These are phyloP conservation scores for Zaprionus lachaisei DNA, from an alignment of 1,140 invertebrate genomes.

Conservation along the genomic window DNA sequence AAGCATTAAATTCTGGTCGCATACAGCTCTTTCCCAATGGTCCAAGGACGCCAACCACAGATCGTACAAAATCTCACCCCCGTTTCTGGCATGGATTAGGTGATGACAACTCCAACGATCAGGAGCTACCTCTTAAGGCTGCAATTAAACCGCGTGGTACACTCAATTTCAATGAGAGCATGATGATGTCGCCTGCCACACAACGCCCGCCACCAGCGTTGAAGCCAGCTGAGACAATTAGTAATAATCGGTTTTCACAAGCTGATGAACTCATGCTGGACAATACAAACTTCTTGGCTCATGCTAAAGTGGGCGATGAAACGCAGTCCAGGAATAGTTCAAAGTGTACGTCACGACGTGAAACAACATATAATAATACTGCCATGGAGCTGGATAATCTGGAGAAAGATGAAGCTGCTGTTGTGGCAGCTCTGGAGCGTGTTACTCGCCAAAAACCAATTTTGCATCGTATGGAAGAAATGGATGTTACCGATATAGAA, in stretches of 20 bases:
- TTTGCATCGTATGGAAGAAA: neutral
- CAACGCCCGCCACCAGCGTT: neutral
- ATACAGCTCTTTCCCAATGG: constrained; percentile 62
- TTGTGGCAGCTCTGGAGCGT: constrained; percentile 22
- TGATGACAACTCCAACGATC: constrained; percentile 11
- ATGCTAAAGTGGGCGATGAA: constrained; percentile 66
- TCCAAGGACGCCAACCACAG: constrained; percentile 58
- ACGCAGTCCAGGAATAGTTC: constrained; percentile 63
- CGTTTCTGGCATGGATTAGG: constrained; percentile 28
- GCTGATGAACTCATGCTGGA: constrained; percentile 68
- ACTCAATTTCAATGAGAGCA: constrained; percentile 61
- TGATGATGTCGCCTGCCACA: constrained; percentile 47
- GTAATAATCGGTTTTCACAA: constrained; percentile 61
- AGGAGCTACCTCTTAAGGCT: neutral
- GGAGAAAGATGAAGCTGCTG: constrained; percentile 31
- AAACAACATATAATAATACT: constrained; percentile 48
- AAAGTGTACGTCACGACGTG: constrained; percentile 54
- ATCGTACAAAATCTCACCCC: constrained; percentile 29
- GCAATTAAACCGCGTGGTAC: constrained; percentile 41
- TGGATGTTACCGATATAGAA: constrained; percentile 3
- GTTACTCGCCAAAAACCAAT: constrained; percentile 5
- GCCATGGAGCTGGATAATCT: constrained; percentile 50
- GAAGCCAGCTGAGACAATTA: neutral
- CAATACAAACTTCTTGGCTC: constrained; percentile 67
- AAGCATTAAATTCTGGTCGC: constrained; percentile 57